Evolutionary conservation across 2,113 vertebrate species (phyloP).

Genomic region (Nothocercus nigrocapillus): DNA sequence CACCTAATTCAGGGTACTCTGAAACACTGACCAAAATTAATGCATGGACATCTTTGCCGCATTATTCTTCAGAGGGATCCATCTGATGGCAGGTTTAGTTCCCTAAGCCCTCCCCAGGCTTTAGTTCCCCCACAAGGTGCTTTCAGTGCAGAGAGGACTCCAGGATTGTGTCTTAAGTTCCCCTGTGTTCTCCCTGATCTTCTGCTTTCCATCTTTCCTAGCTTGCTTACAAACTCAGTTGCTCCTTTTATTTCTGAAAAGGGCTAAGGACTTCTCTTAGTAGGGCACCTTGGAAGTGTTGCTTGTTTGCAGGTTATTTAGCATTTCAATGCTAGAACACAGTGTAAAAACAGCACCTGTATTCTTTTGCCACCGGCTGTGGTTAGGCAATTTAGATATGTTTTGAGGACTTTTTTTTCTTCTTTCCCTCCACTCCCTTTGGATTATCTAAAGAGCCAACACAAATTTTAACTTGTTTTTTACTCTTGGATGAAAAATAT

Average conservation of each 20-base stretch:
- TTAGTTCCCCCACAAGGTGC: rapidly evolving
- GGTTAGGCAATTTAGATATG: background rate
- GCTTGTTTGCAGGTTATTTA: background rate
- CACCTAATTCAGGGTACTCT: rapidly evolving
- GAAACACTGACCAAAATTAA: background rate
- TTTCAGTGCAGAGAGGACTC: background rate
- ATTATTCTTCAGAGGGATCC: background rate
- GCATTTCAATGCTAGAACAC: background rate
- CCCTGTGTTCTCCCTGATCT: background rate
- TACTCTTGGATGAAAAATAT: background rate
- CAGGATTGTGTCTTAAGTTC: background rate
- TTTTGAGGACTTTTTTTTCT: rapidly evolving
- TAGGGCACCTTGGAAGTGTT: background rate
- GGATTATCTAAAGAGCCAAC: background rate
- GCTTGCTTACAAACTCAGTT: background rate
- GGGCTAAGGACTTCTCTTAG: background rate
- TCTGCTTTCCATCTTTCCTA: background rate
- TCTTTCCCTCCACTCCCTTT: background rate
- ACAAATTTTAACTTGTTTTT: background rate
- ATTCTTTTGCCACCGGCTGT: background rate
- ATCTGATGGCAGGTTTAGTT: background rate
- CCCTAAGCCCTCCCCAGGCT: no score
- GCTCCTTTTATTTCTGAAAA: background rate
- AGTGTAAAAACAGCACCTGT: background rate
- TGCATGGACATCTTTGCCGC: background rate